Conservation (phyloP, 2,113 vertebrate genomes). For the Esox niger region DNA sequence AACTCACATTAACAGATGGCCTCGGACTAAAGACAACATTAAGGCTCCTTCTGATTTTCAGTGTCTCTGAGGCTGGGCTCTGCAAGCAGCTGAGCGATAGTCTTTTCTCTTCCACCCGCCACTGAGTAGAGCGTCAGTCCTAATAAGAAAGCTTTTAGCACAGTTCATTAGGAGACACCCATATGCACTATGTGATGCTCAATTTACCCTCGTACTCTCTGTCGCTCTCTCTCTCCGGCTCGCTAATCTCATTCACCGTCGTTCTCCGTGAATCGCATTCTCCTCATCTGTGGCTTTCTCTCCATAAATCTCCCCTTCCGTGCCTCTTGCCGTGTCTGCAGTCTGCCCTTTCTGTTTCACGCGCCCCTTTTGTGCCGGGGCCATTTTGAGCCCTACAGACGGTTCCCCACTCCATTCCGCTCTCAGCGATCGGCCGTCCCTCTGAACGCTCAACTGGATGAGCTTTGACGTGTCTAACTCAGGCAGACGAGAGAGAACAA, state of each 20-base stretch:
- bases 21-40: not conserved
- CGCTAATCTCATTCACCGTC: conserved; percentile 64
- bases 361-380: conserved; percentile 29
- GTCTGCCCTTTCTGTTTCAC: conserved; percentile 41
- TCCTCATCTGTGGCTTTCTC: conserved; percentile 35
- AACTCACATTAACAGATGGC: not conserved
- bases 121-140: conserved; percentile 55
- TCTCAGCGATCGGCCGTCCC: conserved; percentile 33
- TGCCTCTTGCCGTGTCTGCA: conserved; percentile 4
- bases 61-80: conserved; percentile 41
- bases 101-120: conserved; percentile 49
- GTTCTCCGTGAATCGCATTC: conserved; percentile 30
- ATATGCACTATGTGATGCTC: conserved; percentile 63
- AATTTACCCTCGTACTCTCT: conserved; percentile 45
- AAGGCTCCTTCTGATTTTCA: conserved; percentile 27
- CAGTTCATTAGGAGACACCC: conserved; percentile 67
- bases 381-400: conserved; percentile 57
- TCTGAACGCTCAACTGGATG: conserved; percentile 46
- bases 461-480: conserved; percentile 50
- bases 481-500: conserved; percentile 24
- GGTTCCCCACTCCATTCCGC: conserved; percentile 14
- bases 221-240: conserved; percentile 27
- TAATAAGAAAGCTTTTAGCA: conserved; percentile 71
- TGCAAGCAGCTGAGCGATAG: conserved; percentile 47
- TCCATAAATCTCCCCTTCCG: conserved; percentile 30